Conservation (phyloP, 2,888 invertebrate genomes). For the Galerucella calmariensis region DNA sequence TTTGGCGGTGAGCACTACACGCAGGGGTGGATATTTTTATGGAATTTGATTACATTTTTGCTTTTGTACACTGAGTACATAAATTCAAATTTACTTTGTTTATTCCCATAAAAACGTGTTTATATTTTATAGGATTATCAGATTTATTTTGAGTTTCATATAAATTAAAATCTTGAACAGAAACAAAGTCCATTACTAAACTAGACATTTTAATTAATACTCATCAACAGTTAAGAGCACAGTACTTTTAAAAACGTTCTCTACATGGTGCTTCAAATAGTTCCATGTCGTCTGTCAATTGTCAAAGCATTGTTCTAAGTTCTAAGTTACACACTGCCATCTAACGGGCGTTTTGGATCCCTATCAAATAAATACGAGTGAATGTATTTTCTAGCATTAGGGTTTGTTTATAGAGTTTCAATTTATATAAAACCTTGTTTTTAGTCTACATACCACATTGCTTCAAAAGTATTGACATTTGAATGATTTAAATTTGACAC, state of each 20-base stretch:
- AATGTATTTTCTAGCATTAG: neutral
- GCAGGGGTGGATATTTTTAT: constrained; percentile 13
- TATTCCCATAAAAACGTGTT: constrained; percentile 25
- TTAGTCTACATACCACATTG: constrained; percentile 30
- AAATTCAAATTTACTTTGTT: neutral
- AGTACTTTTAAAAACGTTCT: too few relatives aligned
- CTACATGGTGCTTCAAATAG: too few relatives aligned
- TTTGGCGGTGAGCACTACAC: constrained; percentile 13
- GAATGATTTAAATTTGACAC: neutral
- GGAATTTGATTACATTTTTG: constrained; percentile 9
- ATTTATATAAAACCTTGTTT: neutral
- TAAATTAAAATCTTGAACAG: neutral
- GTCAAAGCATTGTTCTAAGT: too few relatives aligned
- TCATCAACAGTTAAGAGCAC: neutral
- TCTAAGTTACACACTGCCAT: too few relatives aligned
- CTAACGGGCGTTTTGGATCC: too few relatives aligned
- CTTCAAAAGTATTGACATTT: constrained; percentile 34
- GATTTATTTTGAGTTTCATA: neutral
- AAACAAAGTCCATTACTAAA: neutral
- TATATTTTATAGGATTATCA: neutral
- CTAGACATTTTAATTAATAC: too few relatives aligned
- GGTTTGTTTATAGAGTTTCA: neutral
- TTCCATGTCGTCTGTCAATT: too few relatives aligned
- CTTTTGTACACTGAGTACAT: neutral
- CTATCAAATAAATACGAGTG: too few relatives aligned